phyloP scores from a whole-genome alignment of 2,113 vertebrate genomes.

The Scalopus aquaticus region DNA sequence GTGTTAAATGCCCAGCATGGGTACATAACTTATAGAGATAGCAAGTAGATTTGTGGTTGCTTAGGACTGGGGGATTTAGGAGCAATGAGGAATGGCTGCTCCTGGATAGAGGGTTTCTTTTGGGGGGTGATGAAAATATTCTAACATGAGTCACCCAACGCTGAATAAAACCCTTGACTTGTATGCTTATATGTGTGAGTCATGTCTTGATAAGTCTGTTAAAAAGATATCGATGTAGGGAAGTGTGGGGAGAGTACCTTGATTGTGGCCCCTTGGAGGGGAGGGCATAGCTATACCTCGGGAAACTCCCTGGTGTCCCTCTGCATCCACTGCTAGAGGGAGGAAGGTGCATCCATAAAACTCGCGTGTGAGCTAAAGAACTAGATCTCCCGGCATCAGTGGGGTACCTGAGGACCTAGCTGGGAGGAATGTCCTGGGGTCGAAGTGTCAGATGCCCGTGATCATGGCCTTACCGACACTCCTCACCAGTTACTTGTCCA shows the following conservation, averaged over 20 bases:
- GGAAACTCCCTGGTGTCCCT: neutral
- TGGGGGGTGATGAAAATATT: neutral
- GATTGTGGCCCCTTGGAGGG: neutral
- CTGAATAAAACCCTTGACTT: neutral
- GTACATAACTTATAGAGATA: neutral
- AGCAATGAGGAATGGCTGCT: neutral
- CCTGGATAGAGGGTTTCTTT: neutral
- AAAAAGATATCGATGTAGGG: neutral
- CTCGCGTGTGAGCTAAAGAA: neutral
- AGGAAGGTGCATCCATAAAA: neutral
- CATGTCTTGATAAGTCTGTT: neutral
- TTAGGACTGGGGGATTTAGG: neutral
- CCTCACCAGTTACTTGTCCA: too few species aligned
- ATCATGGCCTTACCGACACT: neutral
- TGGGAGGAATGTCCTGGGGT: neutral
- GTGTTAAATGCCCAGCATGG: neutral
- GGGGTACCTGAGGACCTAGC: neutral
- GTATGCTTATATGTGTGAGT: neutral
- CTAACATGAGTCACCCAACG: neutral
- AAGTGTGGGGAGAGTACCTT: neutral
- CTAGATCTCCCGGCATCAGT: neutral
- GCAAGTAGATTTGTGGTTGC: neutral
- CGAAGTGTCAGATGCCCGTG: neutral
- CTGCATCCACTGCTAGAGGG: too few species aligned
- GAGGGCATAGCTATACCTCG: neutral